These are phyloP conservation scores for Thereva nobilitata DNA, from an alignment of 2,888 invertebrate species.

Conservation along the genomic window DNA sequence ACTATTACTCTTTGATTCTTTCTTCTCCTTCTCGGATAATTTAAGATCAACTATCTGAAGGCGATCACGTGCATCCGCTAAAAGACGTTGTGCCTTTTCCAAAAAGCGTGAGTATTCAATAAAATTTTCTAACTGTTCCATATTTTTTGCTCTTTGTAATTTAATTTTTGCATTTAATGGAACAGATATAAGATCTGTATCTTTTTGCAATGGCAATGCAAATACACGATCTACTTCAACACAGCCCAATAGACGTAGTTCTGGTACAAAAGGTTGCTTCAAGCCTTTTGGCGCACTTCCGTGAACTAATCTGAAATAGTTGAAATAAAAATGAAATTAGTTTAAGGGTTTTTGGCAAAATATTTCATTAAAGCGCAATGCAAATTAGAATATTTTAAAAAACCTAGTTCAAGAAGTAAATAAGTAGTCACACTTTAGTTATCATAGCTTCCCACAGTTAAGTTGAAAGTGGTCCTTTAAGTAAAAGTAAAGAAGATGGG, in stretches of 20 bases:
- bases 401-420: too few relatives aligned
- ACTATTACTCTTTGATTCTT: conserved; percentile 54
- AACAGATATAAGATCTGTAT: conserved; percentile 78
- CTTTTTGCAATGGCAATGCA: conserved; percentile 80
- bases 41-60: conserved; percentile 82
- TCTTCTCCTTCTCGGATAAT: conserved; percentile 67
- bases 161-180: conserved; percentile 86
- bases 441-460: too few relatives aligned
- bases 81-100: conserved; percentile 75
- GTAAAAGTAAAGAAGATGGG: too few relatives aligned
- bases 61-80: conserved; percentile 74
- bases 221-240: conserved; percentile 84
- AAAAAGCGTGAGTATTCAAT: conserved; percentile 78
- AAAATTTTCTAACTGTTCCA: conserved; percentile 74
- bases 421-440: too few relatives aligned
- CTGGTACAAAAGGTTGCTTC: conserved; percentile 83
- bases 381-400: too few relatives aligned
- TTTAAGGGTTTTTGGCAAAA: background rate
- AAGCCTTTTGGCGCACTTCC: conserved; percentile 85
- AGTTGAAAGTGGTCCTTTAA: too few relatives aligned
- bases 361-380: too few relatives aligned
- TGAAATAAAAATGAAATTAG: background rate
- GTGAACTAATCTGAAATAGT: conserved; percentile 68
- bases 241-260: conserved; percentile 78
- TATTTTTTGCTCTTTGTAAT: conserved; percentile 79